phyloP scores from a whole-genome alignment of 2,888 invertebrate species.

The Octonoba sinensis region DNA sequence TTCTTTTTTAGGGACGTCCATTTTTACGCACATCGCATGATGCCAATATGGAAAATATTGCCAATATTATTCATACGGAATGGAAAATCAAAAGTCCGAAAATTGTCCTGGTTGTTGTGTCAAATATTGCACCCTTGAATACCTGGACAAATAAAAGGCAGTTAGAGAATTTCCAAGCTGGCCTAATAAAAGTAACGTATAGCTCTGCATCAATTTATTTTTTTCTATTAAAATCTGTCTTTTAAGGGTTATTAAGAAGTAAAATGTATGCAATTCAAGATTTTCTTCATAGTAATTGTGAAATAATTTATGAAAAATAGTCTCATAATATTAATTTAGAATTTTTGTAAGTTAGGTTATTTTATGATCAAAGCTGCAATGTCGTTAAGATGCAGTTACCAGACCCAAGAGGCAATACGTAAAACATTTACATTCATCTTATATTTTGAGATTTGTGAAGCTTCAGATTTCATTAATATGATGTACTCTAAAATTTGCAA shows the following conservation, averaged over 20 bases:
- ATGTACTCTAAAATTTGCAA: no score
- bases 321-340: no score
- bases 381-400: no score
- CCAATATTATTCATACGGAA: slow-evolving; percentile 63
- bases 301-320: no score
- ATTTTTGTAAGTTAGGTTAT: no score
- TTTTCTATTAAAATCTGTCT: background rate
- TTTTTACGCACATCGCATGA: slow-evolving; percentile 65
- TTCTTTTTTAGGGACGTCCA: slow-evolving; percentile 65
- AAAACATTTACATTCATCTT: no score
- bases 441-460: no score
- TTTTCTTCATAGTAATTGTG: no score
- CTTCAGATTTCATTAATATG: no score
- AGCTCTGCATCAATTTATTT: background rate
- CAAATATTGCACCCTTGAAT: slow-evolving; percentile 60
- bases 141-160: slow-evolving; percentile 65
- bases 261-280: no score
- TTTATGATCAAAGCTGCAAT: no score
- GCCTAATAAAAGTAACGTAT: slow-evolving; percentile 64
- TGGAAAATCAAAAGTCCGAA: slow-evolving; percentile 66
- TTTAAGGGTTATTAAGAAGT: background rate
- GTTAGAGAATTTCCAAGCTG: slow-evolving; percentile 65
- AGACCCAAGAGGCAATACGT: no score
- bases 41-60: slow-evolving; percentile 65
- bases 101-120: slow-evolving; percentile 66